phyloP scores from a whole-genome alignment of 2,888 invertebrate genomes.

The Rhaphigaster nebulosa region DNA sequence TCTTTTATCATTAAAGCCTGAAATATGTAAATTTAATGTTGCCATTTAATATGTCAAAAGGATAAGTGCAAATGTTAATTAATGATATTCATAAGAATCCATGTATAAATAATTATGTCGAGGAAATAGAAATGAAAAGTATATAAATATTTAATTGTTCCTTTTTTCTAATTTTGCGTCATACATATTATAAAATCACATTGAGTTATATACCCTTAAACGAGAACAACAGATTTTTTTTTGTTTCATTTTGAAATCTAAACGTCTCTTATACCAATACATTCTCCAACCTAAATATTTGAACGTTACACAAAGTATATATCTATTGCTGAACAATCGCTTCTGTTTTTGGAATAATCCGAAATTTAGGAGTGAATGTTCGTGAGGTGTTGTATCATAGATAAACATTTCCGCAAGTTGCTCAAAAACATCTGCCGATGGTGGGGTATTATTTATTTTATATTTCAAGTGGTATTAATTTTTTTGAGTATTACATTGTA shows the following conservation, averaged over 20 bases:
- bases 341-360: not conserved
- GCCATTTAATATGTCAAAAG: no score
- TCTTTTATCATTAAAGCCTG: no score
- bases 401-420: not conserved
- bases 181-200: not conserved
- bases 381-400: not conserved
- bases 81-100: not conserved
- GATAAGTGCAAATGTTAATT: not conserved
- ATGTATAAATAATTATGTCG: not conserved
- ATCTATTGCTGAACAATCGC: not conserved
- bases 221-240: not conserved
- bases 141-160: not conserved
- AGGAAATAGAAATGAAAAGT: not conserved
- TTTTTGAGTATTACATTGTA: not conserved
- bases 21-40: no score
- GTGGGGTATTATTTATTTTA: no score
- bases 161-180: not conserved
- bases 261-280: not conserved
- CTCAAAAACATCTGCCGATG: not conserved
- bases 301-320: not conserved
- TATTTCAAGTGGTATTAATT: not conserved
- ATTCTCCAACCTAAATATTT: conserved; percentile 11
- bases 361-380: not conserved
- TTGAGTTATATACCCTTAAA: not conserved
- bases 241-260: not conserved